These are phyloP conservation scores for Xestobium rufovillosum DNA, from an alignment of 2,888 invertebrate species.

Conservation along the genomic window DNA sequence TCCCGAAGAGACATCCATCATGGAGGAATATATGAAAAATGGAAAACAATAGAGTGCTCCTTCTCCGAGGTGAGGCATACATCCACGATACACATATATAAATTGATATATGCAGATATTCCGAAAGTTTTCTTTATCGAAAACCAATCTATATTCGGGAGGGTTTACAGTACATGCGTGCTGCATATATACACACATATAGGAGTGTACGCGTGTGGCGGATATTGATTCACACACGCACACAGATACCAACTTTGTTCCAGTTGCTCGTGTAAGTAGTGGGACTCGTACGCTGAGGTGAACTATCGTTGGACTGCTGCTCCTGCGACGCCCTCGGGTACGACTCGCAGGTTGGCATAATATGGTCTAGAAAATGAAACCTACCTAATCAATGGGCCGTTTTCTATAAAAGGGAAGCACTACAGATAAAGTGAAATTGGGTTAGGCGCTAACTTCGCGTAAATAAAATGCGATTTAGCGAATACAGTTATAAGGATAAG, in stretches of 20 bases:
- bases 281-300: too few relatives aligned
- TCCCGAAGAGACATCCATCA: slow-evolving; percentile 1
- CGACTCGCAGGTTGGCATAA: too few relatives aligned
- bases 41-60: background rate
- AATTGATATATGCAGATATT: slow-evolving; percentile 1
- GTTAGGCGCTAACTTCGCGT: too few relatives aligned
- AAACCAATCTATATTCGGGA: slow-evolving; percentile 3
- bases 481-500: too few relatives aligned
- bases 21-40: slow-evolving; percentile 1
- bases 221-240: slow-evolving; percentile 34
- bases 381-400: too few relatives aligned
- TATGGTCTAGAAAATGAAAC: too few relatives aligned
- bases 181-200: slow-evolving; percentile 29
- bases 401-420: too few relatives aligned
- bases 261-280: slow-evolving; percentile 26
- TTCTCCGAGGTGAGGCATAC: background rate
- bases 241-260: slow-evolving; percentile 30
- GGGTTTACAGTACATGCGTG: slow-evolving; percentile 31
- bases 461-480: too few relatives aligned
- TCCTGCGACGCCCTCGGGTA: too few relatives aligned
- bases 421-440: too few relatives aligned
- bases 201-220: slow-evolving; percentile 29
- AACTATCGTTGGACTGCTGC: too few relatives aligned
- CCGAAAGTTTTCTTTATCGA: slow-evolving; percentile 3
- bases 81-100: background rate